Conservation (phyloP, 2,113 vertebrate genomes). For the Eubucco bourcierii region DNA sequence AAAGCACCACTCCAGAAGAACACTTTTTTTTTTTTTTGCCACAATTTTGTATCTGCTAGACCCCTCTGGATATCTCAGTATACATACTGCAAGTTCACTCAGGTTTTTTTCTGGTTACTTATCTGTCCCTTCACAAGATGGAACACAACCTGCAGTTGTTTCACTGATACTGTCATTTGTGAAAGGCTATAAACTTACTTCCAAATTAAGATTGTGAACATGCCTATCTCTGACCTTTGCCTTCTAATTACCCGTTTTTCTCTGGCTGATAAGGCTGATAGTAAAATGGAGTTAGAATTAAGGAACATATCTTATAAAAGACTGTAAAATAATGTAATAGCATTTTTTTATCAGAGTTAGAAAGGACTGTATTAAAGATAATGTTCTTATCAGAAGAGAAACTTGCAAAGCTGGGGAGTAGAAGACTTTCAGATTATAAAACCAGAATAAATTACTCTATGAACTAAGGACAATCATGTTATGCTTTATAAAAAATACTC, state of each 20-base stretch:
- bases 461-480: neutral
- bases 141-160: neutral
- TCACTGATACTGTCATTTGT: neutral
- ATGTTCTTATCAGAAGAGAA: neutral
- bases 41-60: neutral
- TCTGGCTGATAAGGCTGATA: neutral
- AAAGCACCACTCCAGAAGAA: neutral
- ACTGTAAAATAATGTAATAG: conserved; percentile 30
- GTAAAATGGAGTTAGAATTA: neutral
- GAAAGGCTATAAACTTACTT: neutral
- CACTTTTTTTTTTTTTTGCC: neutral
- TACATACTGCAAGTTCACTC: neutral
- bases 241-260: conserved; percentile 20
- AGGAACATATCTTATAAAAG: neutral
- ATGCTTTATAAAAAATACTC: neutral
- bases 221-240: neutral
- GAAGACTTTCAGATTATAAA: neutral
- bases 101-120: neutral
- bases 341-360: conserved; percentile 4
- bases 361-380: neutral
- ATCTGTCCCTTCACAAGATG: neutral
- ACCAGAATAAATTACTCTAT: neutral
- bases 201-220: neutral
- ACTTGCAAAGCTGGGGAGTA: neutral
- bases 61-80: neutral